Base-by-base conservation (phyloP, 2,797 vertebrate species). In the Capromys pilorides region DNA sequence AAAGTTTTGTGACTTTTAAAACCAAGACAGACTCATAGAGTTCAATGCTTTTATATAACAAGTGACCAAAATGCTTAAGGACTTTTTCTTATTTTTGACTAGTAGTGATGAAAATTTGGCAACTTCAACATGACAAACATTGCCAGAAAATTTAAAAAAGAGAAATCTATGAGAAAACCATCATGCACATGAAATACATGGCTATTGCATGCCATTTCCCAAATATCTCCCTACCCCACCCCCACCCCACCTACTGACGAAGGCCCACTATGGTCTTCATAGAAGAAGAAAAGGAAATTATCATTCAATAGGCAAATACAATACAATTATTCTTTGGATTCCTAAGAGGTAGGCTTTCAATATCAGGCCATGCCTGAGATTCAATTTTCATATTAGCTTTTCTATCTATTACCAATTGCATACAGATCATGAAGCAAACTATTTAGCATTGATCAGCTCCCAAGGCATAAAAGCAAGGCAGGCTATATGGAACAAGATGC, bases 271-370 rank as follows among this genome's bases (percentile, higher is more conserved):
- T 11, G 21, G 39, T 54, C 59, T 86, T 82, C 39, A 86, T 6
- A 86, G 91, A 87, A 18, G 18, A 51, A 69, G 64, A 84, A 91
- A 39, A 62, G 62, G 31, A 90, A 90, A 64, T 49, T 92, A 67
- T 95, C 39, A 86, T 80, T 91, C n/a, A 91, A 61, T 54, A 94
- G 39, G 36, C 12, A 64, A 96, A 95, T 57, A 92, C 94, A 95
- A 91, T 69, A 71, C 51, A 95, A 77, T 31, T 57, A n/a, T 62
- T 86, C 71, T 92, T 66, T 67, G 22, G 87, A 64, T 91, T 94
- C 41, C 71, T 64, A 90, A 80, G 59, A 79, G 24, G 66, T 39
- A 93, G 54, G 67, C 59, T 85, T 88, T 86, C 8, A 77, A 77
- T 71, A 69, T 75, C 90, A 92, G 67, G n/a, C 19, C 6, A 79